Evolutionary conservation across 1,140 invertebrate genomes (phyloP), one percentile per base, ranked within the genome.

Genomic region (Ectropis grisescens): DNA sequence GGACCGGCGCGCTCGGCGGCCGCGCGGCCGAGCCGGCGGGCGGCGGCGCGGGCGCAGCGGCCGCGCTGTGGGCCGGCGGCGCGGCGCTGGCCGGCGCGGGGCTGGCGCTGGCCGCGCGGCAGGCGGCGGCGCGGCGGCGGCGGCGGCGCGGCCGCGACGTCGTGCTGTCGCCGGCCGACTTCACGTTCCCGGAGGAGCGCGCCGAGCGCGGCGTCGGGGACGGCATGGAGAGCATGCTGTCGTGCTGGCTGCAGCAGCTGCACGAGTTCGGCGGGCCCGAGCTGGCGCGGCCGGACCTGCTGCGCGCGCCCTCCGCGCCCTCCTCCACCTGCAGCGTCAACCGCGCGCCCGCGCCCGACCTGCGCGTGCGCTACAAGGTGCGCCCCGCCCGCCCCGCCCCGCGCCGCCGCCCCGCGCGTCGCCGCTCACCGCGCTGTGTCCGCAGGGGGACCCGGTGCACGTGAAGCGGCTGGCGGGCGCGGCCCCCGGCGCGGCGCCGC

Each of bases 401-500:
- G 9, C 8, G n/a, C 13, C 10, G 8, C 7, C 2, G 6, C 27
- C 2, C 12, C 1, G 8, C 7, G 2, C 16, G 1, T 15, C 11
- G 9, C 8, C 10, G 15, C 8, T 25, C 13, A n/a, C n/a, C n/a
- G n/a, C n/a, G n/a, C n/a, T n/a, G n/a, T 33, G 24, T 24, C 78
- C 83, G 23, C 80, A 94, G 91, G 93, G 93, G 7, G 94, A 96
- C 75, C 82, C 95, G 27, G 93, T 96, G 15, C 91, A 94, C 62
- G 82, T 95, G 47, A 94, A 94, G 74, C 88, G 90, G 43, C 68
- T 90, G 4, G 75, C 84, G 10, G 75, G 82, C 19, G 68, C 83
- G 4, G 75, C 84, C n/a, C 75, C 82, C 19, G 68, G 83, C 3
- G 75, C 82, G 16, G 68, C 83, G 2, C 69, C 84, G 1, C 86